Evolutionary conservation across 2,113 vertebrate genomes (phyloP).

Genomic region (Urocitellus parryii): DNA sequence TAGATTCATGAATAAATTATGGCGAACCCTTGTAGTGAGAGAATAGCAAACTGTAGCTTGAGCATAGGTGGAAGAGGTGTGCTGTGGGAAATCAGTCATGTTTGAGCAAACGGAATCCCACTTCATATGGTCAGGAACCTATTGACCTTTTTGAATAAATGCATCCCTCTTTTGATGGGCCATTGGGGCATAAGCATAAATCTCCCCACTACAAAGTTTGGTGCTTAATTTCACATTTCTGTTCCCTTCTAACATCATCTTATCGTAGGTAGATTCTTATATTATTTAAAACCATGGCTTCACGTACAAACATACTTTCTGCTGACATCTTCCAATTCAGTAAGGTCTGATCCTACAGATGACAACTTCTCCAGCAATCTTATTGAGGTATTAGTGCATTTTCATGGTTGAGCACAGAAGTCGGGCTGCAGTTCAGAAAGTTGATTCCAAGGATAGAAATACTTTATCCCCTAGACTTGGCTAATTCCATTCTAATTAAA

Average conservation of each 20-base stretch:
- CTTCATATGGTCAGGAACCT: background rate
- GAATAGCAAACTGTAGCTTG: background rate
- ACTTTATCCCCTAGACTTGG: slow-evolving; percentile 24
- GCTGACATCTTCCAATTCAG: fast-evolving
- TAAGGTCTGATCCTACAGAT: background rate
- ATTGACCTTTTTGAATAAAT: background rate
- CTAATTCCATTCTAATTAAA: slow-evolving; percentile 67
- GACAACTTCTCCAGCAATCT: background rate
- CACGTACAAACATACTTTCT: background rate
- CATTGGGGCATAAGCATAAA: background rate
- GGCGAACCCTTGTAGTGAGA: background rate
- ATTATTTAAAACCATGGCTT: background rate
- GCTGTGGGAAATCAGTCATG: background rate
- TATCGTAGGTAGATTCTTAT: background rate
- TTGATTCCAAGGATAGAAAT: background rate
- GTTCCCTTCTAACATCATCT: background rate
- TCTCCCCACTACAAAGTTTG: background rate
- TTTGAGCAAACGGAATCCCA: background rate
- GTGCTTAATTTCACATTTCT: background rate
- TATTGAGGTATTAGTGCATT: background rate
- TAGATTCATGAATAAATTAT: background rate
- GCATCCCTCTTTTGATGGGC: background rate
- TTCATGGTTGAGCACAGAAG: background rate
- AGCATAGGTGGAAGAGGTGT: background rate
- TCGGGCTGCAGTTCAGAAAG: background rate